A percentile compares a stretch with the other conserved stretches of the same genome.
Evolutionary conservation across 2,113 vertebrate species (phyloP).

Genomic region (Bubo scandiacus): DNA sequence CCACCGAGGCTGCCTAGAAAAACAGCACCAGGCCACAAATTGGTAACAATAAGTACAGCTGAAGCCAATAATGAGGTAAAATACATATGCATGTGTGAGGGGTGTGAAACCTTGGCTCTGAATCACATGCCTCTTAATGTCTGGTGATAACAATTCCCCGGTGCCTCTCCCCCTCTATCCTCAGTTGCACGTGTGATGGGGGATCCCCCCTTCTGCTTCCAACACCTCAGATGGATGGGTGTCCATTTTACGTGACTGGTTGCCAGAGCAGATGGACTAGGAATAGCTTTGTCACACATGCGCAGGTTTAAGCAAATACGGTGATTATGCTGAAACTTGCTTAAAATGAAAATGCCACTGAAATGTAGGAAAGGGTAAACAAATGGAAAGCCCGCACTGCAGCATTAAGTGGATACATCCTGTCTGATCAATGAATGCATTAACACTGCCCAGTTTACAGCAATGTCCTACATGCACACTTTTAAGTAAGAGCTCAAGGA

Average conservation of each 20-base stretch:
- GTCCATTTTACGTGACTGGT: background rate
- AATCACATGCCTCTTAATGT: background rate
- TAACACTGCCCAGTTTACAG: background rate
- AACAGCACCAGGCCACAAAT: background rate
- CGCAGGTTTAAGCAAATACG: slow-evolving; percentile 60
- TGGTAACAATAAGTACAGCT: slow-evolving; percentile 21
- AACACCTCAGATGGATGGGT: background rate
- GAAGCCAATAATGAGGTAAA: slow-evolving; percentile 46
- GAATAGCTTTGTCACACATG: slow-evolving; percentile 31
- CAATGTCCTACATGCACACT: background rate
- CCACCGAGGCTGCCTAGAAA: slow-evolving; percentile 38
- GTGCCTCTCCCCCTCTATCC: background rate
- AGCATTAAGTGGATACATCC: slow-evolving; percentile 25
- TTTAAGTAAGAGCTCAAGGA: background rate
- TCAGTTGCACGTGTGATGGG: fast-evolving
- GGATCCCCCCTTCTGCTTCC: background rate
- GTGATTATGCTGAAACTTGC: slow-evolving; percentile 60
- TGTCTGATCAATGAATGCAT: slow-evolving; percentile 13
- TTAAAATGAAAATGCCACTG: slow-evolving; percentile 63
- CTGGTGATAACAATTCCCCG: background rate
- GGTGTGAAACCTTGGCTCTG: background rate
- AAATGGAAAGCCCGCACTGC: slow-evolving; percentile 49
- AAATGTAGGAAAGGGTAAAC: slow-evolving; percentile 42
- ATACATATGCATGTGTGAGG: slow-evolving; percentile 35
- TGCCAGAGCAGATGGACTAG: slow-evolving; percentile 22